Conservation (phyloP, 2,888 invertebrate species). For the Pristionchus exspectatus region DNA sequence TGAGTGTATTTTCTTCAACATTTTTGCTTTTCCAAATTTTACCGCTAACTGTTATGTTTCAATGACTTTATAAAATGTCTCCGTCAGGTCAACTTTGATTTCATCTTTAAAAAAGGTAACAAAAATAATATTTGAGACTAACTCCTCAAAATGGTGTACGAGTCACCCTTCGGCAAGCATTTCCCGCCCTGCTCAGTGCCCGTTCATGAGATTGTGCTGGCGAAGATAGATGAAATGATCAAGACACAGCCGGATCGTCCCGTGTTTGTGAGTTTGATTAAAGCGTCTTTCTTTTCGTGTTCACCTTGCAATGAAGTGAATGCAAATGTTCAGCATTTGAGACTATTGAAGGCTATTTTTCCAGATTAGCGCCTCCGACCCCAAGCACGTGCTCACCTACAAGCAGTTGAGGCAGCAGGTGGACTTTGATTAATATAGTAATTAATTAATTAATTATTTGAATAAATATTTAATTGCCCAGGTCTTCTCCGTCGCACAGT, state of each 20-base stretch:
- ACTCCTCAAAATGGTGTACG: constrained; percentile 15
- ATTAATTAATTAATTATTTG: neutral
- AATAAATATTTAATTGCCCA: neutral
- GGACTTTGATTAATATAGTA: neutral
- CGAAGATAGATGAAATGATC: constrained; percentile 39
- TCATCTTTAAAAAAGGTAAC: no score
- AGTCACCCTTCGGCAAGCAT: constrained; percentile 37
- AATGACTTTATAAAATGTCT: no score
- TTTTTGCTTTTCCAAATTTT: no score
- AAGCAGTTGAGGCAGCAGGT: constrained; percentile 28
- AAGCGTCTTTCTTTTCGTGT: no score
- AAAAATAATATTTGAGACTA: no score
- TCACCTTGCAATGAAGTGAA: no score
- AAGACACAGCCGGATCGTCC: neutral
- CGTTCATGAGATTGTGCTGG: neutral
- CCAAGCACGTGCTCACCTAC: neutral
- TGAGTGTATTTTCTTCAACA: no score
- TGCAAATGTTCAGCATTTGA: no score
- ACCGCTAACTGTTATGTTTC: no score
- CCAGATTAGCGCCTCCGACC: neutral
- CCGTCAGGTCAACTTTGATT: no score
- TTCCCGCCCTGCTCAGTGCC: neutral
- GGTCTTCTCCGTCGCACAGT: constrained; percentile 32
- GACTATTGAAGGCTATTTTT: no score
- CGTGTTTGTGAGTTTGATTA: neutral